Evolutionary conservation across 2,797 vertebrate species (phyloP).

Genomic region (Lithobates sylvaticus): DNA sequence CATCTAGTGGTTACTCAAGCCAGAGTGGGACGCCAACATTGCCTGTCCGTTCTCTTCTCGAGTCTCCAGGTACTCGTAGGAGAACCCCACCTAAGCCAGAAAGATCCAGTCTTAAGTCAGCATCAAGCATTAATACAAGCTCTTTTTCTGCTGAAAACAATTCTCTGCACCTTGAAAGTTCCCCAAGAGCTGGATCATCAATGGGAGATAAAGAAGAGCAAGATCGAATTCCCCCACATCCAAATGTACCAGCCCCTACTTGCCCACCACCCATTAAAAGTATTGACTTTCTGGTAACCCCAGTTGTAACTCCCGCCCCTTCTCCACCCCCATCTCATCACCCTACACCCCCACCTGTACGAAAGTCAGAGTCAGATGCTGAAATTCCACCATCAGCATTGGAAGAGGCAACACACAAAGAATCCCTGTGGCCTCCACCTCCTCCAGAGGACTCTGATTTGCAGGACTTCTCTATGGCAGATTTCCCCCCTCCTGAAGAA

Average conservation of each 20-base stretch:
- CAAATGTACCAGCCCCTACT: constrained; percentile 88
- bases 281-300: constrained; percentile 66
- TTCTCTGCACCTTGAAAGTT: constrained; percentile 70
- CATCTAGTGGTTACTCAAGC: constrained; percentile 97
- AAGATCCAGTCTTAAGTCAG: constrained; percentile 81
- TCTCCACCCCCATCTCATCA: constrained; percentile 89
- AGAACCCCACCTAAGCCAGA: constrained; percentile 86
- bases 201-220: constrained; percentile 69
- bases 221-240: constrained; percentile 88
- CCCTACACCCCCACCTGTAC: constrained; percentile 85
- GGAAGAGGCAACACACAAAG: constrained; percentile 63
- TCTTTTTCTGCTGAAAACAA: constrained; percentile 88
- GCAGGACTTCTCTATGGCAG: constrained; percentile 79
- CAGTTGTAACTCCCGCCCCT: constrained; percentile 75
- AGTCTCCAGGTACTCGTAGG: constrained; percentile 81
- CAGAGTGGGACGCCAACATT: constrained; percentile 95
- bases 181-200: constrained; percentile 9
- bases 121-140: constrained; percentile 83
- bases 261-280: constrained; percentile 86
- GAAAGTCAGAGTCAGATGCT: constrained; percentile 74
- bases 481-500: constrained; percentile 89
- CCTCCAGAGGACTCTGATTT: constrained; percentile 84
- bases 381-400: constrained; percentile 56
- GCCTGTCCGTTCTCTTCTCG: constrained; percentile 81
- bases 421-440: constrained; percentile 88